Evolutionary conservation across 2,888 invertebrate species (phyloP).

Genomic region (Merodon equestris): DNA sequence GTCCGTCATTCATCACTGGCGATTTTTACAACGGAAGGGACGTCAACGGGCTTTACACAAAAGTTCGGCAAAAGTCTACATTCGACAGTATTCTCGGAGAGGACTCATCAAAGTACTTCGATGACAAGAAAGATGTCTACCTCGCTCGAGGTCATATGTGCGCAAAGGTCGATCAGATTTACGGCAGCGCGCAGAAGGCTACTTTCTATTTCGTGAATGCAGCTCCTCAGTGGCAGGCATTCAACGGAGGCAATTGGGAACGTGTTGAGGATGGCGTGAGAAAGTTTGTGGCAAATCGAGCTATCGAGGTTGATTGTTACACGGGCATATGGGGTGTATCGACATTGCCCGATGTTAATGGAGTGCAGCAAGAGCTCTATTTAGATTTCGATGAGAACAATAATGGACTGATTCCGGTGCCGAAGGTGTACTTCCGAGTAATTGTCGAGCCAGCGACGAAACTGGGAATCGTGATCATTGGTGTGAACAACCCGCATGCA

Average conservation of each 20-base stretch:
- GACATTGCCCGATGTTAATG: slow-evolving; percentile 79
- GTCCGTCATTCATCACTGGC: slow-evolving; percentile 75
- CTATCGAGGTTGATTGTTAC: slow-evolving; percentile 78
- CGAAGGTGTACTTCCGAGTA: slow-evolving; percentile 81
- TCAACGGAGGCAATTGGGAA: slow-evolving; percentile 82
- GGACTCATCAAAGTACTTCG: slow-evolving; percentile 72
- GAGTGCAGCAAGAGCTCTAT: slow-evolving; percentile 74
- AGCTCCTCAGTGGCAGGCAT: slow-evolving; percentile 81
- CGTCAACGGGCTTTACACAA: slow-evolving; percentile 75
- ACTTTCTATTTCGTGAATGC: slow-evolving; percentile 81
- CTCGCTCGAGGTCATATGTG: slow-evolving; percentile 80
- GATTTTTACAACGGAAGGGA: slow-evolving; percentile 76
- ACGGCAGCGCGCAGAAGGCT: slow-evolving; percentile 79
- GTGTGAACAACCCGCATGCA: slow-evolving; percentile 77
- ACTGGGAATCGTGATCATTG: slow-evolving; percentile 80
- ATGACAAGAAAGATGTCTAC: slow-evolving; percentile 71
- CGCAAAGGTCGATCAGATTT: slow-evolving; percentile 80
- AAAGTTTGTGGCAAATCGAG: slow-evolving; percentile 76
- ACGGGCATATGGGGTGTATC: slow-evolving; percentile 82
- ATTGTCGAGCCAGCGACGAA: slow-evolving; percentile 78
- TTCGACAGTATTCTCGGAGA: slow-evolving; percentile 75
- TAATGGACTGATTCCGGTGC: slow-evolving; percentile 79
- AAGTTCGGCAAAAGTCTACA: slow-evolving; percentile 75
- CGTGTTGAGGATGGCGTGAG: slow-evolving; percentile 80
- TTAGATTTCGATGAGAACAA: slow-evolving; percentile 75